phyloP scores from a whole-genome alignment of 2,113 vertebrate species.

The Bubo scandiacus region DNA sequence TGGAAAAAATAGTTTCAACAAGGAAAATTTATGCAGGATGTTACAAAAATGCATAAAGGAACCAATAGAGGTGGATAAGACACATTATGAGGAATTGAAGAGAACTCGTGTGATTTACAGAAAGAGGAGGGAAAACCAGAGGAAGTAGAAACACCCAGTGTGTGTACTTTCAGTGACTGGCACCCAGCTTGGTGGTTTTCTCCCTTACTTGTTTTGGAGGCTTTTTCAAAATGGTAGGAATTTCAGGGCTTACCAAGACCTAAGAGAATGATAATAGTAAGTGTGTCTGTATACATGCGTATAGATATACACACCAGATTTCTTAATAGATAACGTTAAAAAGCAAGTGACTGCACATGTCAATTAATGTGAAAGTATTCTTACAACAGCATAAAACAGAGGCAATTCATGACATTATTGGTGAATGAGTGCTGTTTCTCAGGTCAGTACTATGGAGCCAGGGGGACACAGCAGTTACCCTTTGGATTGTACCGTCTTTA shows the following conservation, averaged over 20 bases:
- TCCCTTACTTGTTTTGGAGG: background rate
- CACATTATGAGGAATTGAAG: background rate
- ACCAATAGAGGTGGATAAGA: background rate
- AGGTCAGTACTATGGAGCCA: rapidly evolving
- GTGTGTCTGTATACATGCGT: background rate
- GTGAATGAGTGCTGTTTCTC: background rate
- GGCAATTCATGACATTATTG: background rate
- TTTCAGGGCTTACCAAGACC: background rate
- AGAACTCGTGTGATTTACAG: background rate
- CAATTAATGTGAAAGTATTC: background rate
- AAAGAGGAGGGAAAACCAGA: background rate
- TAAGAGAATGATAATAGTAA: background rate
- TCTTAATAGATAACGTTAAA: background rate
- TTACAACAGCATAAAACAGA: background rate
- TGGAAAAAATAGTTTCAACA: background rate
- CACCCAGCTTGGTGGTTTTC: background rate
- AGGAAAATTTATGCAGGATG: background rate
- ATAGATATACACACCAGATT: background rate
- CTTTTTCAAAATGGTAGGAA: background rate
- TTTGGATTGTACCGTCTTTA: background rate
- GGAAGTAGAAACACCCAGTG: background rate
- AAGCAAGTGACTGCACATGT: background rate
- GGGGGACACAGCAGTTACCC: background rate
- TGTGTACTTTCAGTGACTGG: background rate
- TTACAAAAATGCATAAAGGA: background rate